These are phyloP conservation scores for Typhlichthys subterraneus DNA, from an alignment of 2,797 vertebrate genomes.

Conservation along the genomic window DNA sequence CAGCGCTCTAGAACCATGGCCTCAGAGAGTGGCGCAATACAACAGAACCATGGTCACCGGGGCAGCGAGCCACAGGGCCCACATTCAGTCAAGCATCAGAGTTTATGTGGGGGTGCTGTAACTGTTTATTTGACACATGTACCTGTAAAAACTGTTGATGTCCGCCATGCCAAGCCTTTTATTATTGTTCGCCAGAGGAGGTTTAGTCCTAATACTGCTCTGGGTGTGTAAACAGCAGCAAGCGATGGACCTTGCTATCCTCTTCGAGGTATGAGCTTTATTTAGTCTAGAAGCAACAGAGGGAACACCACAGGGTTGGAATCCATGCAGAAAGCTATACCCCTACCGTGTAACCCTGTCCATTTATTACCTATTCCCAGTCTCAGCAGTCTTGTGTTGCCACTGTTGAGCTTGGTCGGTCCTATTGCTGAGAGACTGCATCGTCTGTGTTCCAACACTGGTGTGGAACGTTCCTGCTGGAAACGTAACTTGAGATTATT, in stretches of 20 bases:
- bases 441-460: no score
- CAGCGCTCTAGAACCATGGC: neutral
- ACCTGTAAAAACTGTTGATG: slow-evolving; percentile 12
- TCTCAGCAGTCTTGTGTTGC: slow-evolving; percentile 16
- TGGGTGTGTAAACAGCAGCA: slow-evolving; percentile 20
- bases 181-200: slow-evolving; percentile 29
- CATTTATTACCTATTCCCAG: slow-evolving; percentile 19
- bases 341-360: neutral
- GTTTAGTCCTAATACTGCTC: slow-evolving; percentile 15
- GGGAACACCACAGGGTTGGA: slow-evolving; percentile 22
- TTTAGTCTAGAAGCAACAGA: slow-evolving; percentile 54
- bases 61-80: slow-evolving; percentile 1
- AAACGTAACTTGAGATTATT: slow-evolving; percentile 14
- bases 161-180: slow-evolving; percentile 10
- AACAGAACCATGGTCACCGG: neutral
- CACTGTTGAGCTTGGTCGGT: slow-evolving; percentile 12
- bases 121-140: slow-evolving; percentile 30
- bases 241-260: slow-evolving; percentile 46
- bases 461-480: slow-evolving; percentile 16
- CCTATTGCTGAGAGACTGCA: slow-evolving; percentile 11
- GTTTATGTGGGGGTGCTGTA: slow-evolving; percentile 8
- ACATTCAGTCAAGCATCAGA: slow-evolving; percentile 12
- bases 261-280: slow-evolving; percentile 52
- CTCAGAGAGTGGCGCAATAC: neutral
- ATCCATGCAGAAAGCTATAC: slow-evolving; percentile 24